Percentiles rank a stretch among this genome's conserved stretches.
phyloP scores from a whole-genome alignment of 2,888 invertebrate species.

The Synanthedon tipuliformis region DNA sequence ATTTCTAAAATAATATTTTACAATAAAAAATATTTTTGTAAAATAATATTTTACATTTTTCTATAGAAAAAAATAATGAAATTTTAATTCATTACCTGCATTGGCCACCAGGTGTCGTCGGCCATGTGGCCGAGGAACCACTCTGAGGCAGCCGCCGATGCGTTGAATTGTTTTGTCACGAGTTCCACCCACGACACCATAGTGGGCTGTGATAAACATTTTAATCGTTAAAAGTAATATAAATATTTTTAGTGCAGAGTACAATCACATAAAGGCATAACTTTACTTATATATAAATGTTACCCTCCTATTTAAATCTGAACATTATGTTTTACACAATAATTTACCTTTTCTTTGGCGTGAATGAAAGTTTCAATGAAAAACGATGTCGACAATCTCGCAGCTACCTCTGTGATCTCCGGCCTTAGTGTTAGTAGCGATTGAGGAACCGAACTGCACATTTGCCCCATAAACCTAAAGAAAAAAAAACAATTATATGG shows the following conservation, averaged over 20 bases:
- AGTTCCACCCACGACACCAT: slow-evolving; percentile 98
- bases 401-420: slow-evolving; percentile 86
- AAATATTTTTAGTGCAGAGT: too few relatives aligned
- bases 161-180: slow-evolving; percentile 93
- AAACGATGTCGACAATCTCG: slow-evolving; percentile 91
- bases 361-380: slow-evolving; percentile 97
- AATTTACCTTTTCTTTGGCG: slow-evolving; percentile 89
- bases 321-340: too few relatives aligned
- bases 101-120: slow-evolving; percentile 94
- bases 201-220: slow-evolving; percentile 74
- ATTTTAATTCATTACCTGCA: slow-evolving; percentile 68
- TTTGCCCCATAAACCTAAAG: slow-evolving; percentile 93
- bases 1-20: too few relatives aligned
- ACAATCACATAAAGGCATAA: too few relatives aligned
- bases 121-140: slow-evolving; percentile 96
- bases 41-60: too few relatives aligned
- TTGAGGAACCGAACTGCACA: slow-evolving; percentile 93
- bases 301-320: too few relatives aligned
- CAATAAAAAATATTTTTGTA: too few relatives aligned
- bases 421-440: slow-evolving; percentile 82
- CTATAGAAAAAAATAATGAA: too few relatives aligned
- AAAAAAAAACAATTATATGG: slow-evolving; percentile 1
- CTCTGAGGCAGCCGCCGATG: slow-evolving; percentile 88
- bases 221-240: not conserved
- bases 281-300: too few relatives aligned